Evolutionary conservation across 2,113 vertebrate species (phyloP), one percentile per base, ranked within the genome.

Genomic region (Megaceryle maxima): DNA sequence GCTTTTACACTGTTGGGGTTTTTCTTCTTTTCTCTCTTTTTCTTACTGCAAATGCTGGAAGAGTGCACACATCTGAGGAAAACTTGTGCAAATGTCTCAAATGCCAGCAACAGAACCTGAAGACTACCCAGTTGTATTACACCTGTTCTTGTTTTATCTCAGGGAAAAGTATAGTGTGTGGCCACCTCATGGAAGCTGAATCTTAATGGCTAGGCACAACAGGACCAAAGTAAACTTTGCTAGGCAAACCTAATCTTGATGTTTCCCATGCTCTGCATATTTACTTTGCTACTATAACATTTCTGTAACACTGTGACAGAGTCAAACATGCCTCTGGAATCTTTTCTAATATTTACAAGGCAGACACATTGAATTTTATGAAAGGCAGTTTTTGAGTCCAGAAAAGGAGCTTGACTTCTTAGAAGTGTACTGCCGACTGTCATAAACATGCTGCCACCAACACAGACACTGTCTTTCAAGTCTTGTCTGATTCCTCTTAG

Each of bases 61-160:
- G 13, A 1, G 0, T 31, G n/a, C 16, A 80, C 18, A 80, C 26
- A 55, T 53, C 35, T 83, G 68, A 80, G 55, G 26, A 90, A 81
- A 88, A 88, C 39, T 87, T 70, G 60, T 63, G 60, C 31, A 95
- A 96, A 78, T 81, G 83, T 31, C 64, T 95, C 73, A 88, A 81
- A 81, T 75, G 64, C 74, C 73, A 96, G 41, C 26, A 84, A 67
- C 1, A 20, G 33, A 75, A 55, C 83, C n/a, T 26, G 37, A 89
- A 89, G 15, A 25, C 25, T 35, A 41, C 9, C 6, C 41, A 16
- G 7, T 4, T 55, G 41, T 57, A 33, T 53, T 57, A 62, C 1
- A 10, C 9, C 13, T 62, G 16, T 56, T 83, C 31, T 67, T 83
- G 25, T 50, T 83, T 74, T 43, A 81, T 70, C 41, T 55, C 20